These are phyloP conservation scores for Pseudococcus longispinus DNA, from an alignment of 2,888 invertebrate species.

Conservation along the genomic window DNA sequence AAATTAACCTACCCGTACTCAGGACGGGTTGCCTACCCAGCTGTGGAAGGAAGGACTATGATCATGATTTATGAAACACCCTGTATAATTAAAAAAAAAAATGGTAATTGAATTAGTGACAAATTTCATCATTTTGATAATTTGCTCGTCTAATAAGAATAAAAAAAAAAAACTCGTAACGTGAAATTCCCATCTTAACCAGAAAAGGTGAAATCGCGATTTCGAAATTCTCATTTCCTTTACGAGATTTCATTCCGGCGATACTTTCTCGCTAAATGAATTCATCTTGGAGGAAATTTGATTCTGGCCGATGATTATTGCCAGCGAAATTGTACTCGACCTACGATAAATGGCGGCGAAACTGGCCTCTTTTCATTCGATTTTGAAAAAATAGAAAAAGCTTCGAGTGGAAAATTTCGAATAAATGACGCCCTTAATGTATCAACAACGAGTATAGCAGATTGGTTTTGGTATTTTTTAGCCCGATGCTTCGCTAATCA, in stretches of 20 bases:
- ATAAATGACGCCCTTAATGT: background rate
- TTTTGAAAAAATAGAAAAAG: background rate
- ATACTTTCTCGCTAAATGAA: conserved; percentile 4
- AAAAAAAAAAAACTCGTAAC: background rate
- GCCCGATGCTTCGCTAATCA: background rate
- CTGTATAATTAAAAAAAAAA: too few relatives aligned
- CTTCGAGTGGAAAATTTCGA: background rate
- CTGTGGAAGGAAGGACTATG: too few relatives aligned
- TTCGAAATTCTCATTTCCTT: conserved; percentile 18
- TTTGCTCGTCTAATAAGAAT: background rate
- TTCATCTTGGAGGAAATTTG: background rate
- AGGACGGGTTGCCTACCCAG: too few relatives aligned
- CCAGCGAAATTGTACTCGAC: background rate
- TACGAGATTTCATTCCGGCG: background rate
- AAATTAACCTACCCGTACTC: too few relatives aligned
- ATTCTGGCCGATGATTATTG: conserved; percentile 16
- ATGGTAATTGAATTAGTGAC: background rate
- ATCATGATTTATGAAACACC: too few relatives aligned
- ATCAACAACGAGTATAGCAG: background rate
- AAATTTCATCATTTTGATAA: background rate
- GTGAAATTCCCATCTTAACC: background rate
- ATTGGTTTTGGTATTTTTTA: background rate
- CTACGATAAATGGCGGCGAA: background rate
- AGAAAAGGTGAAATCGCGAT: conserved; percentile 10
- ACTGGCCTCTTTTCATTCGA: background rate